Conservation (phyloP, 2,888 invertebrate genomes). For the Mechanitis messenoides region DNA sequence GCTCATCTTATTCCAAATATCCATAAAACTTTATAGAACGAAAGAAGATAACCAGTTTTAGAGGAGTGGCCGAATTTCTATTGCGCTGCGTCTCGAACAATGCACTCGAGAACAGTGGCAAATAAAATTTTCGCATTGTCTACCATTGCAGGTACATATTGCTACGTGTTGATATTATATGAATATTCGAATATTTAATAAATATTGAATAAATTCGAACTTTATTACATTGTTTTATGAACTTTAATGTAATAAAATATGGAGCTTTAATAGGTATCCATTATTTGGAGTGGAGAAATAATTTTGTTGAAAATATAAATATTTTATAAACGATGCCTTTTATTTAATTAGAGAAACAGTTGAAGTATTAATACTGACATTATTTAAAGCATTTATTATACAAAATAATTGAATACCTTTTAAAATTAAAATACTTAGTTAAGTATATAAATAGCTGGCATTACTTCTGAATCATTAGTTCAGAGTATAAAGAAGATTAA, state of each 20-base stretch:
- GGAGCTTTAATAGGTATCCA: too few species aligned
- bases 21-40: slow-evolving; percentile 8
- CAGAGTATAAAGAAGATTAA: background rate
- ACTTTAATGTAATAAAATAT: background rate
- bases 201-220: background rate
- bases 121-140: slow-evolving; percentile 44
- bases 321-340: too few species aligned
- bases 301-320: too few species aligned
- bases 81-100: slow-evolving; percentile 26
- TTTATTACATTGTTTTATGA: background rate
- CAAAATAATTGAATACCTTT: too few species aligned
- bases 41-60: slow-evolving; percentile 10
- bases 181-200: slow-evolving; percentile 14
- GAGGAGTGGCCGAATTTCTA: slow-evolving; percentile 24
- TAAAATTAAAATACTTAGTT: too few species aligned
- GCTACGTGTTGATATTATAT: slow-evolving; percentile 34
- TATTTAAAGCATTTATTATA: background rate
- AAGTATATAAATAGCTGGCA: background rate
- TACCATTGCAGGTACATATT: slow-evolving; percentile 30
- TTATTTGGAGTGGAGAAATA: too few species aligned
- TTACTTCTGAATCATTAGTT: background rate
- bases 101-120: slow-evolving; percentile 30
- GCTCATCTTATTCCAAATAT: slow-evolving; percentile 1
- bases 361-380: background rate
- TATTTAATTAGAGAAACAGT: too few species aligned